Conservation (phyloP, 2,113 vertebrate genomes). For the Vidua chalybeata region DNA sequence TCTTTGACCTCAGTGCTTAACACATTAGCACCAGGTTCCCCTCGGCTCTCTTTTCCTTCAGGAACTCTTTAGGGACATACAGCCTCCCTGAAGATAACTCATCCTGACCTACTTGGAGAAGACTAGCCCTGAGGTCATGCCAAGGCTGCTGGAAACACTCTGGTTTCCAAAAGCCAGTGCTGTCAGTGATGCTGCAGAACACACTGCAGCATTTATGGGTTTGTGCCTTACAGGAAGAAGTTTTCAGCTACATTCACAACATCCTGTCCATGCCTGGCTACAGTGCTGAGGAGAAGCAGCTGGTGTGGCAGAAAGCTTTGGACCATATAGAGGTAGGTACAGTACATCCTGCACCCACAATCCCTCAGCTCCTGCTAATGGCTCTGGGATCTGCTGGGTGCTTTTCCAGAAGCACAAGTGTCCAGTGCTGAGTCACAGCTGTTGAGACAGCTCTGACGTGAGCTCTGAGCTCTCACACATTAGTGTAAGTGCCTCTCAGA, state of each 20-base stretch:
- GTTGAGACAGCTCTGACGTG: not conserved
- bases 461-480: not conserved
- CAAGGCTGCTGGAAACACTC: not conserved
- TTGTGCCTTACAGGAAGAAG: conserved; percentile 81
- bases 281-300: conserved; percentile 85
- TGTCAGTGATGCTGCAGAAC: not conserved
- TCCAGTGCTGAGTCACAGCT: not conserved
- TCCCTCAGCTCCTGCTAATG: not conserved
- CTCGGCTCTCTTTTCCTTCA: not conserved
- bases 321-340: conserved; percentile 88
- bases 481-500: not conserved
- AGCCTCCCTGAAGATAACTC: not conserved
- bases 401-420: not conserved
- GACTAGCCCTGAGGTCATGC: not conserved
- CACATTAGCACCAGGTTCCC: not conserved
- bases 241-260: conserved; percentile 95
- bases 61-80: not conserved
- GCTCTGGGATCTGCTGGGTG: not conserved
- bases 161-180: not conserved
- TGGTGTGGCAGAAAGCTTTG: conserved; percentile 84
- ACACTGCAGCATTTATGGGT: not conserved
- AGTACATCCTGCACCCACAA: not conserved
- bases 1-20: not conserved
- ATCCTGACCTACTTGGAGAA: not conserved
- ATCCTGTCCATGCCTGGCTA: conserved; percentile 93